Evolutionary conservation across 2,888 invertebrate species (phyloP), one percentile per base, ranked within the genome.

Genomic region (Orthosia gracilis): DNA sequence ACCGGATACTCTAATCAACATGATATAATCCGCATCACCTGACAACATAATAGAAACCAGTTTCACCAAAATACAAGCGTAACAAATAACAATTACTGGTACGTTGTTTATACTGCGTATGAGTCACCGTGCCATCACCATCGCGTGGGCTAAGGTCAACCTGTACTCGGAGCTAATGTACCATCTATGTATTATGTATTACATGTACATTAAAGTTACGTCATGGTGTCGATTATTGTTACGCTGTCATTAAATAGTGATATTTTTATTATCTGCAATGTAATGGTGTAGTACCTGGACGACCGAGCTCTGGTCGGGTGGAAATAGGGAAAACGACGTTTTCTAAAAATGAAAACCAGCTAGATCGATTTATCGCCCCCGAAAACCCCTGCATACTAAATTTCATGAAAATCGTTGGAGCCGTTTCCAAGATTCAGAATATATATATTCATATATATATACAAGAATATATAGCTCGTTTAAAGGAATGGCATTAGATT

Each of bases 101-200:
- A 45, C 59, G 73, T 69, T 72, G 78, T 73, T 66, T 79, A 71
- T 69, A 57, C 57, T 65, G 21, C 23, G 52, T 4, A 63, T 85
- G 85, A 86, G 57, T 86, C 87, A 87, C 63, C 12, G 45, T n/a
- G 40, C 26, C 58, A 18, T 5, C 58, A 52, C 73, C 80, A 31
- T 64, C 11, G 85, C 85, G 88, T 88, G 82, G 86, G 87, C 83
- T 85, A 86, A 88, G 88, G 88, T 88, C 88, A 76, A 80, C 78
- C 71, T 69, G 77, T 80, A 40, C 40, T 40, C 40, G 40, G 9
- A 83, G 75, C 83, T 80, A 84, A 78, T 83, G 65, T 76, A 65
- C 80, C 86, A 86, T 85, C 85, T 86, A 71, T 62, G 55, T 67
- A 70, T 63, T 61, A 76, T 58, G 11, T 62, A 12, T 49, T 58